Percentiles rank a stretch among this genome's conserved stretches.
Evolutionary conservation across 2,888 invertebrate genomes (phyloP).

Genomic region (Azorinus chamasolen): DNA sequence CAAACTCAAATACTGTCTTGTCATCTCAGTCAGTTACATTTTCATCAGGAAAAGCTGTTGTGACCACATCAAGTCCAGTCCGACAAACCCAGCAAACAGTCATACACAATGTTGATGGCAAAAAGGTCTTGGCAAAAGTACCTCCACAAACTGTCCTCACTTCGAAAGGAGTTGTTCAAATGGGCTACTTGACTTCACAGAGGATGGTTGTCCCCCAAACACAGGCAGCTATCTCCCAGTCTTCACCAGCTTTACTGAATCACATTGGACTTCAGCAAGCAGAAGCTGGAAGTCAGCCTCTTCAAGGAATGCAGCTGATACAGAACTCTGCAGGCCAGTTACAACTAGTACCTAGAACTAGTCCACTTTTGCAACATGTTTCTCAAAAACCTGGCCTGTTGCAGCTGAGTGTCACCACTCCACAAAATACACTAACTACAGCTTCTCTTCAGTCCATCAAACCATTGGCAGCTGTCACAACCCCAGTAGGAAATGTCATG

Average conservation of each 20-base stretch:
- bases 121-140: slow-evolving; percentile 69
- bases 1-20: slow-evolving; percentile 27
- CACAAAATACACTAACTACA: slow-evolving; percentile 11
- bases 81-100: background rate
- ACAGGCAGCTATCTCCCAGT: slow-evolving; percentile 6
- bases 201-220: slow-evolving; percentile 61
- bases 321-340: slow-evolving; percentile 44
- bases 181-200: slow-evolving; percentile 72
- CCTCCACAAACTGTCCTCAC: slow-evolving; percentile 65
- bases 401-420: background rate
- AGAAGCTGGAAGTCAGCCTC: background rate
- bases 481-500: slow-evolving; percentile 28
- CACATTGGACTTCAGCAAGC: slow-evolving; percentile 26
- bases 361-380: slow-evolving; percentile 20
- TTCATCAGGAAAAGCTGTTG: background rate
- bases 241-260: slow-evolving; percentile 14
- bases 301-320: slow-evolving; percentile 32
- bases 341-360: slow-evolving; percentile 32
- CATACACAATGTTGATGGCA: slow-evolving; percentile 52
- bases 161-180: slow-evolving; percentile 69
- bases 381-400: slow-evolving; percentile 18
- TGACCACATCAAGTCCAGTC: background rate
- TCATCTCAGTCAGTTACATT: slow-evolving; percentile 8
- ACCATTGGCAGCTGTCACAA: slow-evolving; percentile 35
- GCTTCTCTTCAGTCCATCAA: slow-evolving; percentile 11